Evolutionary conservation across 2,113 vertebrate genomes (phyloP), one percentile per base, ranked within the genome.

Genomic region (Panthera leo): DNA sequence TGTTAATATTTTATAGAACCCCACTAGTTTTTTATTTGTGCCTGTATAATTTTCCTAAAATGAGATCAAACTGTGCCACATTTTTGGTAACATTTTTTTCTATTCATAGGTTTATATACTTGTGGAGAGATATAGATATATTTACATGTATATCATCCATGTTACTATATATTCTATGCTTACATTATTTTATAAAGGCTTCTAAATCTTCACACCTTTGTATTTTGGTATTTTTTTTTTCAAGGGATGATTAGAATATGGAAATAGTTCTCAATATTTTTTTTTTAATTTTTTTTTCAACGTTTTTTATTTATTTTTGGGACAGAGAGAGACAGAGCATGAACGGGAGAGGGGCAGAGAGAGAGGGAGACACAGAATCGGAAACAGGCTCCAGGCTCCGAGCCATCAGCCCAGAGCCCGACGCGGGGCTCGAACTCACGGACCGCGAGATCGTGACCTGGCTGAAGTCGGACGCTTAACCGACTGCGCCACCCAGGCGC

Each of bases 251-350:
- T 39, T 90, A 85, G 15, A 29, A 55, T 87, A 63, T 92, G 42
- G 51, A 92, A 97, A 61, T 87, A 84, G 13, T 87, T 78, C 78
- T 93, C 65, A 55, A 29, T 79, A 39, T 95, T 96, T 96, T 39
- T 39, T 39, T 39, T 39, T 39, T 39, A 39, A 39, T 39, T 39
- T 39, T 39, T 39, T 39, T 39, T 39, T 39, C 39, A 39, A 39
- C 39, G 39, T 39, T 39, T 39, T 39, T 39, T 39, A 39, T 39
- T 39, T 39, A 39, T 39, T 39, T 39, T 39, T 39, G 39, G 39
- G 39, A 39, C 39, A 39, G 39, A 39, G 39, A 5, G 39, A 39
- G 39, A 39, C 39, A 39, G 39, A 39, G 39, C 39, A 39, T 39
- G 39, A 39, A 39, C 5, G 39, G 39, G 39, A 5, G 39, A 39